Base-by-base conservation (phyloP, 2,113 vertebrate genomes). In the Holacanthus passer region DNA sequence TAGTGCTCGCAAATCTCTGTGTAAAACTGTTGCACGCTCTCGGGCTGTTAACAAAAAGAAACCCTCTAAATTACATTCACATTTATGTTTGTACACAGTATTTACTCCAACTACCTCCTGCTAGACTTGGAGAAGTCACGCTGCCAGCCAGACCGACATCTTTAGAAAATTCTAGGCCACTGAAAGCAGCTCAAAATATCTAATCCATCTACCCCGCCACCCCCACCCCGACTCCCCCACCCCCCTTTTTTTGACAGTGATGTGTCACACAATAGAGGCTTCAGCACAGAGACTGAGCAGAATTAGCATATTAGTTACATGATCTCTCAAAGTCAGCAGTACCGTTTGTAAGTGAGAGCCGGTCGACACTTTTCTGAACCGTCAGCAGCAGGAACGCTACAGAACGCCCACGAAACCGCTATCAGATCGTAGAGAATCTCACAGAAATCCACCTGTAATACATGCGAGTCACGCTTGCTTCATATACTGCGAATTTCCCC, bases 231-330 rank as follows among this genome's bases (percentile, higher is more conserved):
- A n/a, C n/a, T n/a, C n/a, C n/a, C n/a, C n/a, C n/a, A 7, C 32
- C 31, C 29, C n/a, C 19, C 6, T 1, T 1, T 64, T 63, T 83
- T 56, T 81, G 68, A 81, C 82, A 84, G 63, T 45, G 77, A 85
- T 39, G 37, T 35, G 50, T 13, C 2, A n/a, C 69, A 88, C 70
- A 79, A 83, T 50, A 11, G 63, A 69, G 45, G 58, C 73, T 20
- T 77, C 41, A 20, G 48, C 47, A 14, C 47, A 62, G 32, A 65
- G 32, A 52, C 69, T 43, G 64, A 77, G 35, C 56, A 41, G 43
- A 85, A 82, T 86, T 65, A 76, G 35, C 62, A 76, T 82, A 81
- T 74, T 55, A 69, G 52, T 88, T 53, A 79, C 77, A 77, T 11
- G 29, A 73, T 76, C 69, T 63, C 68, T 62, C 24, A 48, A 55